These are phyloP conservation scores for Chauna torquata DNA, from an alignment of 2,113 vertebrate genomes.

Conservation along the genomic window DNA sequence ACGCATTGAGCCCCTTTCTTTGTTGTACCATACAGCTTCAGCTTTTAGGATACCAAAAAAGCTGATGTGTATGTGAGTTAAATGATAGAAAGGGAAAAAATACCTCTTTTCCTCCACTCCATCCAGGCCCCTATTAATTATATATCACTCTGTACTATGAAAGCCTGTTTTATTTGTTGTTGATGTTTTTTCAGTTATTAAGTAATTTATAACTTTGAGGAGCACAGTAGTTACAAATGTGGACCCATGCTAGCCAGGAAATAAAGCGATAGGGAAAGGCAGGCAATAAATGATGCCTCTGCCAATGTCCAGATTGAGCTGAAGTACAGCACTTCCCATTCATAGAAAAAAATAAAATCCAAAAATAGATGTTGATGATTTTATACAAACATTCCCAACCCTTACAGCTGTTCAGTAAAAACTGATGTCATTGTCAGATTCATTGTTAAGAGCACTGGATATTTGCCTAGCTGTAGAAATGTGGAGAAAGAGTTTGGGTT, in stretches of 20 bases:
- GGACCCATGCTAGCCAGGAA: not conserved
- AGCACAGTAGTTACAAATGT: not conserved
- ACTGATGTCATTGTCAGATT: not conserved
- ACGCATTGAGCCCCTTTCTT: not conserved
- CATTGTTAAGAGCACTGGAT: not conserved
- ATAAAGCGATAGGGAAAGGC: not conserved
- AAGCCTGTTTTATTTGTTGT: not conserved
- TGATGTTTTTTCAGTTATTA: not conserved
- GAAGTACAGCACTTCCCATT: not conserved
- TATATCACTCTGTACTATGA: not conserved
- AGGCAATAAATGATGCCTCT: not conserved
- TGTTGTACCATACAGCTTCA: not conserved
- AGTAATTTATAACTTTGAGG: not conserved
- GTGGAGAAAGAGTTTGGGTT: not conserved
- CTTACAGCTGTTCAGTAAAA: not conserved
- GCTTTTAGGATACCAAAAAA: not conserved
- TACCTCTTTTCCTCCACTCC: not conserved
- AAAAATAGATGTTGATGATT: not conserved
- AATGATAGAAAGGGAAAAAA: not conserved
- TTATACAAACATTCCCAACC: not conserved
- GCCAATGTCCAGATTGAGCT: not conserved
- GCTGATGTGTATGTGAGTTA: not conserved
- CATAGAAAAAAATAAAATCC: not conserved
- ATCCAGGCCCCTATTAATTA: not conserved
- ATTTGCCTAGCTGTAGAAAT: slow-evolving; percentile 32